Conservation (phyloP, 2,113 vertebrate species). For the Macquaria australasica region DNA sequence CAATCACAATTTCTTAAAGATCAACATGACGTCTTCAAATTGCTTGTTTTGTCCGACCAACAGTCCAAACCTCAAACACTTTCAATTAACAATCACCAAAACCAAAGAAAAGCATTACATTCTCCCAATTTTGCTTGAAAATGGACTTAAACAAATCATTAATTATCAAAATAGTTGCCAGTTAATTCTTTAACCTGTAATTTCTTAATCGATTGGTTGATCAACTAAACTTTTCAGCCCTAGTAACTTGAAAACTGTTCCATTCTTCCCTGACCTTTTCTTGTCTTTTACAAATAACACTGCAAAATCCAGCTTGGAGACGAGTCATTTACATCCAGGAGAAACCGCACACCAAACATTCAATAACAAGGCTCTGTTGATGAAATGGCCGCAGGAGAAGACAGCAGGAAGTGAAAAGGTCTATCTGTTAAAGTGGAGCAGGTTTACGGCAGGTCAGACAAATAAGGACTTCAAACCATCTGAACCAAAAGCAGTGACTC, state of each 20-base stretch:
- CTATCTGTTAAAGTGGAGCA: background rate
- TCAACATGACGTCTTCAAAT: background rate
- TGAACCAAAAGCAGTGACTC: background rate
- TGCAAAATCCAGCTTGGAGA: background rate
- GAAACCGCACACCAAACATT: background rate
- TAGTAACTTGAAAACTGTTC: background rate
- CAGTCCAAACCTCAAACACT: too few species aligned
- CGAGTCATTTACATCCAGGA: background rate
- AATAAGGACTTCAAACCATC: background rate
- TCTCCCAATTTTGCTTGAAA: too few species aligned
- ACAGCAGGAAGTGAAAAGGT: background rate
- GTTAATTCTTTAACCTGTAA: too few species aligned
- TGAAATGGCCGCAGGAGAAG: background rate
- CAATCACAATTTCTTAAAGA: background rate
- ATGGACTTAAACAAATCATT: too few species aligned
- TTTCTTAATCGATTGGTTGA: background rate
- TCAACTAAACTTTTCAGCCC: background rate
- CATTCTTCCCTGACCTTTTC: background rate
- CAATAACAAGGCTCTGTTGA: background rate
- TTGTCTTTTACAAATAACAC: background rate
- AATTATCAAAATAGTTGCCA: too few species aligned
- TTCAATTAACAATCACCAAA: background rate
- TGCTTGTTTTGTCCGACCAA: too few species aligned
- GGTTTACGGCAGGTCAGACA: conserved; percentile 1
- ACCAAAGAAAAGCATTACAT: background rate